A percentile compares a stretch with the other conserved stretches of the same genome.
These are phyloP conservation scores for Nesoenas mayeri DNA, from an alignment of 2,113 vertebrate species.

Conservation along the genomic window DNA sequence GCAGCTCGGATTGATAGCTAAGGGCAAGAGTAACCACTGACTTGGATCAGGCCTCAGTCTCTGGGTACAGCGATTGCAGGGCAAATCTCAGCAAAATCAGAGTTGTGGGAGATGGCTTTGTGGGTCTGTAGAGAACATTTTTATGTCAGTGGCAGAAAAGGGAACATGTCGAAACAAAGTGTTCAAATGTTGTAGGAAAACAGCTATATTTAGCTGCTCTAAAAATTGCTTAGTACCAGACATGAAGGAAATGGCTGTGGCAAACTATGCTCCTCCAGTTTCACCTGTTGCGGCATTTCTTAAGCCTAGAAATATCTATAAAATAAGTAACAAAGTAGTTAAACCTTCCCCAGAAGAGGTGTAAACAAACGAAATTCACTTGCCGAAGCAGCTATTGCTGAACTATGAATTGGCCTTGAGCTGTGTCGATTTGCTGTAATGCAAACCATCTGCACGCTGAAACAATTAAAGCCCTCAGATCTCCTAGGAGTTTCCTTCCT, in stretches of 20 bases:
- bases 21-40: not conserved
- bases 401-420: slow-evolving; percentile 63
- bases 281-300: slow-evolving; percentile 33
- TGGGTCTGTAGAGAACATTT: not conserved
- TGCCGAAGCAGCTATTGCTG: slow-evolving; percentile 13
- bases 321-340: not conserved
- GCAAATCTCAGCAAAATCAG: not conserved
- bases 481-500: slow-evolving; percentile 80
- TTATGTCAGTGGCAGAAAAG: not conserved
- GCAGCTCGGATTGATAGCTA: not conserved
- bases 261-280: not conserved
- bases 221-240: slow-evolving; percentile 32
- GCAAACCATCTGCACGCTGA: slow-evolving; percentile 69
- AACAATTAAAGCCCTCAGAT: slow-evolving; percentile 77
- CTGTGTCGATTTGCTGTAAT: slow-evolving; percentile 53
- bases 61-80: accelerated
- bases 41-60: not conserved
- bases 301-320: not conserved
- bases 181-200: slow-evolving; percentile 15
- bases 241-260: slow-evolving; percentile 1
- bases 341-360: slow-evolving; percentile 42
- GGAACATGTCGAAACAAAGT: not conserved
- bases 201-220: slow-evolving; percentile 50
- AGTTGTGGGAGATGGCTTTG: not conserved
- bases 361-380: slow-evolving; percentile 18